Base-by-base conservation (phyloP, 2,888 invertebrate species). In the Leptogaster cylindrica region DNA sequence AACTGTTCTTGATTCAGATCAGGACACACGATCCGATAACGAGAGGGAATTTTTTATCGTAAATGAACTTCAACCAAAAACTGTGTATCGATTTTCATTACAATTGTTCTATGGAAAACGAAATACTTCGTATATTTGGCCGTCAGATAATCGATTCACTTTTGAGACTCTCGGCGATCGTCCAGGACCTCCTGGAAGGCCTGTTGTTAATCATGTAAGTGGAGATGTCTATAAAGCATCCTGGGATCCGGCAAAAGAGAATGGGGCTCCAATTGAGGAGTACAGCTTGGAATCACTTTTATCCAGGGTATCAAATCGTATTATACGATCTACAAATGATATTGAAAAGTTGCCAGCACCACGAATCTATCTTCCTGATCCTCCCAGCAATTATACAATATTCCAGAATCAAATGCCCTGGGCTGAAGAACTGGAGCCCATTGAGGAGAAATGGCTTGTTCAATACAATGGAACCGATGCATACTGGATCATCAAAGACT, bases 391-490 rank as follows among this genome's bases (percentile, higher is more conserved):
- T 81, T 73, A 70, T 78, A 77, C 67, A 63, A 73, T 63, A 68
- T 75, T 65, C 12, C 71, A 73, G 41, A 73, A 72, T 18, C 80
- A 80, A 65, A 75, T 83, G 6, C 84, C 84, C 0, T 83, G 81
- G 66, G 83, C 84, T 2, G 88, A 88, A 73, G 88, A 88, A 44
- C 79, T 84, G 2, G 79, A 83, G 70, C 76, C 84, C 3, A 76
- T 77, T 8, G 82, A 82, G 70, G 81, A 83, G 41, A 81, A 83
- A 66, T 90, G 90, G 90, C 80, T 81, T 51, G 76, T 84, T 1
- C 85, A 89, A 63, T 92, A 93, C 75, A 93, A 92, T 75, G 93
- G 92, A 72, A 88, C 88, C 51, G 90, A 93, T 46, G 87, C 89
- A 68, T 90, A 89, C 76, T 96, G 95, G 91, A 86, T 92, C 69